Conservation (phyloP, 1,140 invertebrate genomes). For the Bemisia tabaci region DNA sequence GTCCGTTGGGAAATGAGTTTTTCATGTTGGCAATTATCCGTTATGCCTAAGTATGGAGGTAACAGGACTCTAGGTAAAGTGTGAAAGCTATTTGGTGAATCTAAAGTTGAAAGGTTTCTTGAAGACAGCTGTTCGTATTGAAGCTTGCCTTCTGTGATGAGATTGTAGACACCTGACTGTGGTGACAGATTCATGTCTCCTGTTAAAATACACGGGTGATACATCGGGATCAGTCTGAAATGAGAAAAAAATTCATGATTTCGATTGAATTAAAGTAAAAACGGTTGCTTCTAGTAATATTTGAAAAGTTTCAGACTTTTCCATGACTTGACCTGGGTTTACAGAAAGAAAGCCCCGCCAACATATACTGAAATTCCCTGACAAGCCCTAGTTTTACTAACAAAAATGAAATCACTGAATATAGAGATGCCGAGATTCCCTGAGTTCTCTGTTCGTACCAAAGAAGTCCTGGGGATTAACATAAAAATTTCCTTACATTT, state of each 20-base stretch:
- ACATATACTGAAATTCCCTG: background rate
- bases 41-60: conserved; percentile 40
- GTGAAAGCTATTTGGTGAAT: conserved; percentile 7
- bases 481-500: too few species aligned
- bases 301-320: background rate
- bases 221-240: conserved; percentile 27
- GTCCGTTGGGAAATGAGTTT: conserved; percentile 28
- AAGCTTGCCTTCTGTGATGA: conserved; percentile 48
- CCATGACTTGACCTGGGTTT: background rate
- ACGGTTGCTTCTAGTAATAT: background rate
- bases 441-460: conserved; percentile 5
- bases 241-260: too few species aligned
- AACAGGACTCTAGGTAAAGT: conserved; percentile 28
- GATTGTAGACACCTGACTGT: conserved; percentile 51
- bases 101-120: conserved; percentile 23
- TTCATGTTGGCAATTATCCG: conserved; percentile 50
- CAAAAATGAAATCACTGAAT: conserved; percentile 1
- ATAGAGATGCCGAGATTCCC: conserved; percentile 1
- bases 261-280: conserved; percentile 8
- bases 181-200: conserved; percentile 82
- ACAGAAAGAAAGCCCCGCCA: background rate
- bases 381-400: background rate
- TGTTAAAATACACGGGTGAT: conserved; percentile 65
- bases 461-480: too few species aligned
- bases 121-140: conserved; percentile 18